Conservation (phyloP, 2,113 vertebrate genomes). For the Ranitomeya variabilis region DNA sequence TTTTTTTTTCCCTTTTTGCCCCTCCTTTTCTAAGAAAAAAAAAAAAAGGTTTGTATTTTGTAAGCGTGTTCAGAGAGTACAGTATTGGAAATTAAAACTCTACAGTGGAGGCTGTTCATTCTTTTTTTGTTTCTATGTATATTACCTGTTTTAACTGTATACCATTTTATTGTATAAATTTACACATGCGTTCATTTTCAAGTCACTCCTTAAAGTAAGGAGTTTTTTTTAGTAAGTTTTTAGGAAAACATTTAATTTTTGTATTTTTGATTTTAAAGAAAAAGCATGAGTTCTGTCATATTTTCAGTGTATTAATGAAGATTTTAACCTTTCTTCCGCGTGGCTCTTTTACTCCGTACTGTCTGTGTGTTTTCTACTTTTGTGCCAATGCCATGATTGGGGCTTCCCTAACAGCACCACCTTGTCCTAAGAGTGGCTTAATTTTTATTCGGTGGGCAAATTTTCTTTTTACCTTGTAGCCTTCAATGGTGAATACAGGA, state of each 20-base stretch:
- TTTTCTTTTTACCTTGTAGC: too few species aligned
- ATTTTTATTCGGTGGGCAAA: too few species aligned
- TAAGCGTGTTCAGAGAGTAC: conserved; percentile 84
- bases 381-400: not conserved
- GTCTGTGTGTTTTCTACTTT: conserved; percentile 63
- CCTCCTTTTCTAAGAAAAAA: conserved; percentile 60
- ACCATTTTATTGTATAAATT: conserved; percentile 89
- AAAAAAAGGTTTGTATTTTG: conserved; percentile 83
- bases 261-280: conserved; percentile 91
- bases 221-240: conserved; percentile 79
- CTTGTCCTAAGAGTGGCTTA: too few species aligned
- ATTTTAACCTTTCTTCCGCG: conserved; percentile 97
- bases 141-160: conserved; percentile 97
- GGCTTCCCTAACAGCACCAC: too few species aligned
- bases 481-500: too few species aligned
- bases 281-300: conserved; percentile 97
- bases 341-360: conserved; percentile 91
- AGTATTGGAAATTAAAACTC: conserved; percentile 82
- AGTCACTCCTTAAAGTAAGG: conserved; percentile 95
- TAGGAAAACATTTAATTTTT: conserved; percentile 91
- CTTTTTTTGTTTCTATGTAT: conserved; percentile 94
- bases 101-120: conserved; percentile 86
- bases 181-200: conserved; percentile 94
- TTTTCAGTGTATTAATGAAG: conserved; percentile 99
- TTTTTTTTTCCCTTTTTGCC: conserved; percentile 14